Conservation (phyloP, 2,888 invertebrate species). For the Perdita meconis region DNA sequence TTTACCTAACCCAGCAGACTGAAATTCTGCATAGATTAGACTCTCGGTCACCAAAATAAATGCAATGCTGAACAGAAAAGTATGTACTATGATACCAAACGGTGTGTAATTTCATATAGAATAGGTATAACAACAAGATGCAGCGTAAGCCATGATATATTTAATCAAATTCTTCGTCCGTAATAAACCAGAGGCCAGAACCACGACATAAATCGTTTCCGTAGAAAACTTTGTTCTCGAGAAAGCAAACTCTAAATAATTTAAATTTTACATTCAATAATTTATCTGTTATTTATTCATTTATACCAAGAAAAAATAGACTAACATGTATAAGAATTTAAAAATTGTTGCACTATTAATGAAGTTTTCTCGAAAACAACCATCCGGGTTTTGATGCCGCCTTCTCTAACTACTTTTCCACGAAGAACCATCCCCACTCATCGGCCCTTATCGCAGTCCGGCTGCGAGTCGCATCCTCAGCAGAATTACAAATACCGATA, state of each 20-base stretch:
- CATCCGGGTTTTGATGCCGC: not conserved
- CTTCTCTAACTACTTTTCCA: not conserved
- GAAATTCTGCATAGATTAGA: not conserved
- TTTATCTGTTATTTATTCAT: no score
- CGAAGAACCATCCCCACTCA: not conserved
- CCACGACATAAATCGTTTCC: not conserved
- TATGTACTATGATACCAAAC: not conserved
- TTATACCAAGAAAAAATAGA: no score
- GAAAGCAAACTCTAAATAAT: not conserved
- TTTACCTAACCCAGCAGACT: not conserved
- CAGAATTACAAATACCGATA: not conserved
- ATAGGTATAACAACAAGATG: not conserved
- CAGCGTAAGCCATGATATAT: not conserved
- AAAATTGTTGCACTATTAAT: not conserved
- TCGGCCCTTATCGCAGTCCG: not conserved
- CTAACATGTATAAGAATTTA: no score
- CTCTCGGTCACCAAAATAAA: not conserved
- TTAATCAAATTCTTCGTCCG: not conserved
- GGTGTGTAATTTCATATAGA: conserved; percentile 10
- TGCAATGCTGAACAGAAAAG: not conserved
- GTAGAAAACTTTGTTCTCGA: not conserved
- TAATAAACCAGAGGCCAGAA: not conserved
- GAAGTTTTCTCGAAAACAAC: not conserved
- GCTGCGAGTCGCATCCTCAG: not conserved
- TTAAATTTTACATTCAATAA: not conserved